These are phyloP conservation scores for Cerceris rybyensis DNA, from an alignment of 2,888 invertebrate genomes.

Conservation along the genomic window DNA sequence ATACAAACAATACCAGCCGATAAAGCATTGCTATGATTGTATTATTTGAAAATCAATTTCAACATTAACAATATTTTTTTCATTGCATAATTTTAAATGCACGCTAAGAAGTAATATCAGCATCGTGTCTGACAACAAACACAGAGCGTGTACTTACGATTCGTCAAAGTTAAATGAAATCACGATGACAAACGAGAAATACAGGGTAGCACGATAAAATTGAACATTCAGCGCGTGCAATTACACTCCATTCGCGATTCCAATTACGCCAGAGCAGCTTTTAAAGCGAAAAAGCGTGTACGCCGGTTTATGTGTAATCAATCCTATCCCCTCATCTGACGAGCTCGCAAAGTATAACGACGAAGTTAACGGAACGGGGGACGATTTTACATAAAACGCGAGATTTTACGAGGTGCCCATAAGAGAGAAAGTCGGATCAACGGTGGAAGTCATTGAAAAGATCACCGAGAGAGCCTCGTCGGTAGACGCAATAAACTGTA, in stretches of 20 bases:
- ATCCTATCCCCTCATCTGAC: background rate
- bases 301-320: background rate
- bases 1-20: no score
- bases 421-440: slow-evolving; percentile 60
- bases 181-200: background rate
- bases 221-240: background rate
- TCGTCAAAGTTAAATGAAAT: background rate
- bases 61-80: no score
- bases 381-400: slow-evolving; percentile 51
- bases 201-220: background rate
- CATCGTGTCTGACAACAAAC: background rate
- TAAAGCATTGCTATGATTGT: no score
- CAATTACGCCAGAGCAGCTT: slow-evolving; percentile 1
- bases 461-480: slow-evolving; percentile 34
- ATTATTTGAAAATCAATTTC: no score
- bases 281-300: slow-evolving; percentile 12
- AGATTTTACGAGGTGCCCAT: slow-evolving; percentile 50
- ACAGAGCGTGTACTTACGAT: background rate
- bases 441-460: slow-evolving; percentile 53
- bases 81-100: no score
- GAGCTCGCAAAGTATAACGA: slow-evolving; percentile 1
- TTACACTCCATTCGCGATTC: background rate
- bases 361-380: slow-evolving; percentile 19
- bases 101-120: no score
- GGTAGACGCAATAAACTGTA: slow-evolving; percentile 36